phyloP scores from a whole-genome alignment of 1,140 invertebrate species.

The Drosophila grimshawi region DNA sequence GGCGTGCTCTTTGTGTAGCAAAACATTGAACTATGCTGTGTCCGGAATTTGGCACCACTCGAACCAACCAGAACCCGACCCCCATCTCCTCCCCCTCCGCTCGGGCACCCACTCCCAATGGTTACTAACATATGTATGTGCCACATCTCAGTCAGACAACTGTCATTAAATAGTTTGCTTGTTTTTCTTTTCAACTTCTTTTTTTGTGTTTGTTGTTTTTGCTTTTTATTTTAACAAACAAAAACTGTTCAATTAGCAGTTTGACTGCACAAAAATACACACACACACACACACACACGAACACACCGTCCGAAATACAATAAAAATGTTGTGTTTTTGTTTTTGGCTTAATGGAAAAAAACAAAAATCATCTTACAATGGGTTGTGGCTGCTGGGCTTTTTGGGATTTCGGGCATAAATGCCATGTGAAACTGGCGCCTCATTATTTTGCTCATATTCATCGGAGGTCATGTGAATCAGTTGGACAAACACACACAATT shows the following conservation, averaged over 20 bases:
- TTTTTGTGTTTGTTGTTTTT: constrained; percentile 20
- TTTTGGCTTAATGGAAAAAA: constrained; percentile 11
- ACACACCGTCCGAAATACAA: constrained; percentile 10
- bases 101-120: background rate
- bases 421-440: constrained; percentile 40
- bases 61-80: background rate
- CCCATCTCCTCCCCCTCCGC: background rate
- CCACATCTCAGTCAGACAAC: background rate
- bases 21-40: constrained; percentile 64
- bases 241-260: constrained; percentile 65
- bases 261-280: constrained; percentile 28
- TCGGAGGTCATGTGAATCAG: constrained; percentile 64
- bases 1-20: constrained; percentile 70
- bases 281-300: background rate
- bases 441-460: constrained; percentile 34
- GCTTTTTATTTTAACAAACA: constrained; percentile 57
- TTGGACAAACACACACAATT: constrained; percentile 59
- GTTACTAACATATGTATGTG: background rate
- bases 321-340: background rate
- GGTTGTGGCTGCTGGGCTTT: constrained; percentile 6
- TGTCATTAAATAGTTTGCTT: constrained; percentile 68
- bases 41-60: constrained; percentile 33
- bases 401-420: constrained; percentile 16
- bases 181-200: constrained; percentile 31
- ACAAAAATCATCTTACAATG: constrained; percentile 23